A percentile compares a stretch with the other conserved stretches of the same genome.
Conservation (phyloP, 1,140 invertebrate genomes). For the Uloborus diversus region DNA sequence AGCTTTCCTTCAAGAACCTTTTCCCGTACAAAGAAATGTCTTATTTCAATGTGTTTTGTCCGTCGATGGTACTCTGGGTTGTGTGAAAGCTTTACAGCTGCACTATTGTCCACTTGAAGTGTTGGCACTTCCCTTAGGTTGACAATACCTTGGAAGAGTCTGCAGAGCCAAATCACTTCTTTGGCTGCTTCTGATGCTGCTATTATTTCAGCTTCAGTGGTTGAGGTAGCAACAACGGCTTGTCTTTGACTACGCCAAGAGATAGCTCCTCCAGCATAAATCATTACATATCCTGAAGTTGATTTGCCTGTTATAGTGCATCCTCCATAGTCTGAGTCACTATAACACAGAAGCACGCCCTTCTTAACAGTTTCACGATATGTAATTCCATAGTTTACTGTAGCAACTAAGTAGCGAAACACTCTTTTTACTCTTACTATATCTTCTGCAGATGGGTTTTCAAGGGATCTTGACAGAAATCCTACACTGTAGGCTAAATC, state of each 20-base stretch:
- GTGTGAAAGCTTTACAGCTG: conserved; percentile 61
- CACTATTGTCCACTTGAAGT: conserved; percentile 61
- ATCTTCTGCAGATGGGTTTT: conserved; percentile 57
- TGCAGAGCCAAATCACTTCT: conserved; percentile 26
- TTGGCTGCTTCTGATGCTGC: conserved; percentile 6
- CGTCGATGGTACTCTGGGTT: conserved; percentile 65
- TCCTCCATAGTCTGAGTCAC: conserved; percentile 66
- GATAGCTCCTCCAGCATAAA: conserved; percentile 12
- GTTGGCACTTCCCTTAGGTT: background rate
- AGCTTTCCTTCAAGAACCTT: conserved; percentile 53
- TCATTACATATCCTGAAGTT: conserved; percentile 10
- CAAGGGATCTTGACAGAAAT: background rate
- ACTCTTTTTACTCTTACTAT: conserved; percentile 66
- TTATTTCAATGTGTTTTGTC: conserved; percentile 65
- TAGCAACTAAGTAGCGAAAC: conserved; percentile 66
- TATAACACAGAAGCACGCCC: conserved; percentile 51
- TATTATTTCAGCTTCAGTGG: conserved; percentile 41
- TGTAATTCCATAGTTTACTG: conserved; percentile 25
- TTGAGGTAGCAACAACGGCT: conserved; percentile 29
- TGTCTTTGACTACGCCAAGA: conserved; percentile 33
- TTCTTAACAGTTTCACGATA: background rate
- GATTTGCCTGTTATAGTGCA: conserved; percentile 56
- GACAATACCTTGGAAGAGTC: background rate
- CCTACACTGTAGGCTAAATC: conserved; percentile 67
- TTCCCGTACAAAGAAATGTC: conserved; percentile 64